Percentiles rank a stretch among this genome's conserved stretches.
Evolutionary conservation across 2,113 vertebrate species (phyloP).

Genomic region (Oncorhynchus clarkii): DNA sequence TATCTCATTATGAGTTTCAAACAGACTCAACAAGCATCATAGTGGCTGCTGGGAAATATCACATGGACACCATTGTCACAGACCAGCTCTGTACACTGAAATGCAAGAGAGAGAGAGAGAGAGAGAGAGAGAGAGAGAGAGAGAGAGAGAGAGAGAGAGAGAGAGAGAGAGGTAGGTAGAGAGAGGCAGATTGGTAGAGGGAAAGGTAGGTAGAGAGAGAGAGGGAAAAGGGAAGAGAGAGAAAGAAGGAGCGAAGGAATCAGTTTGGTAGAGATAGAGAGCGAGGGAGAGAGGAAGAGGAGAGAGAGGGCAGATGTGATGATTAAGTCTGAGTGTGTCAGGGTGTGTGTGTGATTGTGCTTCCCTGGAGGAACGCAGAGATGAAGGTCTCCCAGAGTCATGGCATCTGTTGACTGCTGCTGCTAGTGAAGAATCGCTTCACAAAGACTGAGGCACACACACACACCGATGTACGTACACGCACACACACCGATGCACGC

Average conservation of each 20-base stretch:
- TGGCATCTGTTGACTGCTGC: slow-evolving; percentile 24
- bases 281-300: slow-evolving; percentile 1
- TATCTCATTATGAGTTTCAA: slow-evolving; percentile 44
- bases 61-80: slow-evolving; percentile 22
- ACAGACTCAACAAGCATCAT: slow-evolving; percentile 36
- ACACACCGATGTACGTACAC: slow-evolving; percentile 9
- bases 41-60: slow-evolving; percentile 27
- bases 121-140: slow-evolving; percentile 1
- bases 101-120: neutral
- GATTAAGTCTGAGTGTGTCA: slow-evolving; percentile 9
- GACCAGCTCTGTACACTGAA: slow-evolving; percentile 15
- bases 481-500: neutral
- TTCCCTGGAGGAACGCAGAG: slow-evolving; percentile 28
- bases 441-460: slow-evolving; percentile 18
- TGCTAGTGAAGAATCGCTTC: slow-evolving; percentile 20
- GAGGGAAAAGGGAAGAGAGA: neutral
- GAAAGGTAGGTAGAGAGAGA: neutral
- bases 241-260: neutral
- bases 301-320: slow-evolving; percentile 27
- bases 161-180: neutral
- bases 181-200: neutral
- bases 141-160: neutral
- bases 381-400: slow-evolving; percentile 27
- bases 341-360: slow-evolving; percentile 19
- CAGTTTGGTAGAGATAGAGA: neutral